phyloP scores from a whole-genome alignment of 2,888 invertebrate genomes.

The Eupithecia exiguata region DNA sequence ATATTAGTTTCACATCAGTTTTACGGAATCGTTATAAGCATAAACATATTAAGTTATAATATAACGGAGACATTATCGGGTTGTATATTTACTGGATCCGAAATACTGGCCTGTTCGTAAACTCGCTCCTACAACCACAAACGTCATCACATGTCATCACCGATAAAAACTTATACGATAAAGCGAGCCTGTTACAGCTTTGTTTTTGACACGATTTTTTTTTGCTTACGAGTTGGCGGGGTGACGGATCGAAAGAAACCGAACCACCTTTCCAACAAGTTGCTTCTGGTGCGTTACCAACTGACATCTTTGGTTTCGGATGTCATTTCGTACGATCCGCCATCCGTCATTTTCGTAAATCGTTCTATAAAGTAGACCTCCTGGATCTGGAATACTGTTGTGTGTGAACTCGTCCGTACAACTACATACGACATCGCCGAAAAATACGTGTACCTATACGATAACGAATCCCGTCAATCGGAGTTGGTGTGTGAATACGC shows the following conservation, averaged over 20 bases:
- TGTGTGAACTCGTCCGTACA: not conserved
- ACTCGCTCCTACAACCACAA: not conserved
- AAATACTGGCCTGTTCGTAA: not conserved
- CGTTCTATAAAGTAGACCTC: not conserved
- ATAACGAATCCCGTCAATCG: not conserved
- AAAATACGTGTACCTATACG: not conserved
- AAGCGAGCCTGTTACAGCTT: not conserved
- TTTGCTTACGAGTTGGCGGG: too few relatives aligned
- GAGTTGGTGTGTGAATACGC: not conserved
- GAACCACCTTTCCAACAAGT: not conserved
- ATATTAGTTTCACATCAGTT: too few relatives aligned
- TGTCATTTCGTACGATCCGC: not conserved
- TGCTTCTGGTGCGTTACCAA: not conserved
- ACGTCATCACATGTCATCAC: too few relatives aligned
- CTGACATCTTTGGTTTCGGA: not conserved
- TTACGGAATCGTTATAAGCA: not conserved
- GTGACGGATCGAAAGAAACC: not conserved
- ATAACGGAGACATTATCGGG: not conserved
- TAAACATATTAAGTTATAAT: too few relatives aligned
- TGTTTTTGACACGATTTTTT: too few relatives aligned
- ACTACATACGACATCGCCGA: not conserved
- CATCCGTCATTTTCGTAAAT: not conserved
- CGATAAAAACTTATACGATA: not conserved
- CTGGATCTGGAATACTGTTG: not conserved
- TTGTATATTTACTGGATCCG: not conserved